A percentile compares a stretch with the other conserved stretches of the same genome.
These are phyloP conservation scores for Lichenostomus cassidix DNA, from an alignment of 2,113 vertebrate species.

Conservation along the genomic window DNA sequence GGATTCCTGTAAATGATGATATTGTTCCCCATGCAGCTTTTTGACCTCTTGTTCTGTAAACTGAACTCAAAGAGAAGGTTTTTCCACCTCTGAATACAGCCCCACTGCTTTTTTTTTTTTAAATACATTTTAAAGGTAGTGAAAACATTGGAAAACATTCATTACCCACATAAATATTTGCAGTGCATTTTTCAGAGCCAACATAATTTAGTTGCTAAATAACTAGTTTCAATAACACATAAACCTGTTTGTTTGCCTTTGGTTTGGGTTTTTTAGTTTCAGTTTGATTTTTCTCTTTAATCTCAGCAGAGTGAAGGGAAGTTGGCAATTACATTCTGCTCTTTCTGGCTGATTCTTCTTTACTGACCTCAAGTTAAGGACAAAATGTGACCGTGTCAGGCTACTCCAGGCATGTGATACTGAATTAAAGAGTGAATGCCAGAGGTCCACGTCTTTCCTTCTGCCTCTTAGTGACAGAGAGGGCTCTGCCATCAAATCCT, in stretches of 20 bases:
- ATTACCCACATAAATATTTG: background rate
- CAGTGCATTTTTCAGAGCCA: background rate
- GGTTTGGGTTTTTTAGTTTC: background rate
- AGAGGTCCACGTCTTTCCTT: background rate
- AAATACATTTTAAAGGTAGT: background rate
- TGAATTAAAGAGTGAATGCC: background rate
- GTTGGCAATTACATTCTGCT: background rate
- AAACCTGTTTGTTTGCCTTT: background rate
- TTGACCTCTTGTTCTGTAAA: background rate
- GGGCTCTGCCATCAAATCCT: background rate
- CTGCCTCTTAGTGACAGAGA: background rate
- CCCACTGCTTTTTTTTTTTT: background rate
- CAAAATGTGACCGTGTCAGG: conserved; percentile 6
- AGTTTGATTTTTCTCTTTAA: background rate
- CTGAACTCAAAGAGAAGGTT: background rate
- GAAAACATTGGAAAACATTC: background rate
- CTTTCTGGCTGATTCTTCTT: background rate
- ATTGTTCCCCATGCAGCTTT: background rate
- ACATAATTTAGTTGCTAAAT: background rate
- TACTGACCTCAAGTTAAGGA: conserved; percentile 6
- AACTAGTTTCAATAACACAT: background rate
- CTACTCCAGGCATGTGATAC: conserved; percentile 5
- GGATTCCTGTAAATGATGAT: background rate
- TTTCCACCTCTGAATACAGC: background rate
- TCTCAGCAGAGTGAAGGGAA: background rate